Evolutionary conservation across 2,888 invertebrate species (phyloP), one percentile per base, ranked within the genome.

Genomic region (Trissolcus brochymenae): DNA sequence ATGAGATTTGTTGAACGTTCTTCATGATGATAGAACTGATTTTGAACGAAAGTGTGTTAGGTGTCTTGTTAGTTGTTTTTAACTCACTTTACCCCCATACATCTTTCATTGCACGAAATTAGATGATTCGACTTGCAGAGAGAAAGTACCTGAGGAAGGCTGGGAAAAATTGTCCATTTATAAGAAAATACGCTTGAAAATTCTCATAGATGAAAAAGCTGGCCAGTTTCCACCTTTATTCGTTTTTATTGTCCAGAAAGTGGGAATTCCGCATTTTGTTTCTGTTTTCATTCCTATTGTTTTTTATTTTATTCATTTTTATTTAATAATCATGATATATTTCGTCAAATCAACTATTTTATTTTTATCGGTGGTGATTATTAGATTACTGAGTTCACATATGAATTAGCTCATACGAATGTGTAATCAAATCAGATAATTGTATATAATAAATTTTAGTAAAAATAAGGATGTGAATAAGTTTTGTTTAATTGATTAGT

Each of bases 101-200:
- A 82, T 83, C 83, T 82, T 82, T 79, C 81, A 83, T 83, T 81
- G 76, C 80, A 76, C 76, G 65, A 79, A 83, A 84, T 85, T 84
- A 85, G 82, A 84, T 77, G 81, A 80, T 76, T 73, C 64, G 74
- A 67, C 78, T 76, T 67, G 66, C 78, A 55, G 77, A 46, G 49
- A 53, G 64, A 54, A 21, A 72, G 57, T 17, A 62, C 46, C 40
- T 64, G 75, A 76, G 62, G 79, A 57, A 72, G 79, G 68, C 74
- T 66, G 73, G 75, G 80, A 80, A 79, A 82, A 83, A 84, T 84
- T 85, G 84, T 84, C 82, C 84, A 85, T 86, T 86, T 85, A 83
- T 84, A 84, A 86, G 86, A 85, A 85, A 85, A 86, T 82, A 85
- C 82, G 81, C 77, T 80, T 77, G 79, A 77, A 83, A 75, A 83